A percentile compares a stretch with the other conserved stretches of the same genome.
These are phyloP conservation scores for Molossus alvarezi DNA, from an alignment of 2,797 vertebrate species.

Conservation along the genomic window DNA sequence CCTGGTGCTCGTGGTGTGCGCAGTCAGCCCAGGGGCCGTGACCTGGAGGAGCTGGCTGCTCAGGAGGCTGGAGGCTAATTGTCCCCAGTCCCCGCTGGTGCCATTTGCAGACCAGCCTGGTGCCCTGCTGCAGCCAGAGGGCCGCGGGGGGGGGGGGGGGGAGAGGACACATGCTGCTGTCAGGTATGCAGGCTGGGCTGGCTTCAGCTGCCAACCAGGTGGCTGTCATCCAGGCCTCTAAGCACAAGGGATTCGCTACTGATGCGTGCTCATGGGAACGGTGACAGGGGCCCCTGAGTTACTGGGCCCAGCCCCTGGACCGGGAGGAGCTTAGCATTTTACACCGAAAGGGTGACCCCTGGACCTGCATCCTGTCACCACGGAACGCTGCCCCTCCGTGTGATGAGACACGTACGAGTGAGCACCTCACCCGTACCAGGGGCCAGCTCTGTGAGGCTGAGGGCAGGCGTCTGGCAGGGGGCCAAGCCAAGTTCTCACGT, in stretches of 20 bases:
- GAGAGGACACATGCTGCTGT: neutral
- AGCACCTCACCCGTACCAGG: too few relatives aligned
- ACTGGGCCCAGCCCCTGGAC: too few relatives aligned
- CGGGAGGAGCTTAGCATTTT: neutral
- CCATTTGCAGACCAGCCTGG: accelerated
- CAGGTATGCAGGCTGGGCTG: accelerated
- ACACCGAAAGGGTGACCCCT: too few relatives aligned
- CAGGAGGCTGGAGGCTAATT: accelerated
- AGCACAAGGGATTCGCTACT: accelerated
- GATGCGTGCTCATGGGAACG: accelerated
- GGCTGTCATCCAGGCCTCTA: accelerated
- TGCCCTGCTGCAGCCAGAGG: accelerated
- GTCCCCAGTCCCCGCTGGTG: accelerated
- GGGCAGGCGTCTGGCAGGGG: accelerated
- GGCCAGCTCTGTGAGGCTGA: accelerated
- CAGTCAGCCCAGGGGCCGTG: neutral
- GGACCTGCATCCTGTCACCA: accelerated
- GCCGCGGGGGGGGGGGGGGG: too few relatives aligned
- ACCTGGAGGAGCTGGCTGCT: too few relatives aligned
- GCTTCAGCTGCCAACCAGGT: neutral
- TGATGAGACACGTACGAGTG: accelerated
- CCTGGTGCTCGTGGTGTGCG: accelerated
- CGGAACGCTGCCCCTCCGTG: accelerated
- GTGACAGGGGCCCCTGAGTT: accelerated
- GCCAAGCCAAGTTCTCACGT: accelerated